These are phyloP conservation scores for Tillus elongatus DNA, from an alignment of 2,888 invertebrate genomes.

Conservation along the genomic window DNA sequence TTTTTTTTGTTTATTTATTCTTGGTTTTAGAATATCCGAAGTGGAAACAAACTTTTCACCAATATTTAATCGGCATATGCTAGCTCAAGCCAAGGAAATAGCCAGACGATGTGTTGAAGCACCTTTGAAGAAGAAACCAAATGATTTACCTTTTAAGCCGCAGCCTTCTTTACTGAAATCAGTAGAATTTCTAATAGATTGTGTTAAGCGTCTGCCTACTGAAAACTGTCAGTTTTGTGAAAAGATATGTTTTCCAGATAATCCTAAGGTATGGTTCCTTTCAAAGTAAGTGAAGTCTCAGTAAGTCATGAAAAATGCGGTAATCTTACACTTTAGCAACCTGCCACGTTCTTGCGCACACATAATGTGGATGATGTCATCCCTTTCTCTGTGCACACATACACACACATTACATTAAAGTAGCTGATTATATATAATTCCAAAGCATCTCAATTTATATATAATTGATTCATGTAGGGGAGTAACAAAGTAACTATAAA, in stretches of 20 bases:
- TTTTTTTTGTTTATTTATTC: slow-evolving; percentile 3
- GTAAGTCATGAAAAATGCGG: too few species aligned
- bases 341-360: neutral
- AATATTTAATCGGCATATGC: slow-evolving; percentile 50
- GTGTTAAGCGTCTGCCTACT: slow-evolving; percentile 51
- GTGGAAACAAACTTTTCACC: slow-evolving; percentile 57
- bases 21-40: slow-evolving; percentile 49
- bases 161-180: slow-evolving; percentile 53
- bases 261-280: slow-evolving; percentile 47
- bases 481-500: too few species aligned
- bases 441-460: too few species aligned
- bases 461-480: too few species aligned
- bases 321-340: slow-evolving; percentile 10
- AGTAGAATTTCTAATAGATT: slow-evolving; percentile 52
- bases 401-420: too few species aligned
- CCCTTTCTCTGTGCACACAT: neutral
- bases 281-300: too few species aligned
- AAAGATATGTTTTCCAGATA: slow-evolving; percentile 49
- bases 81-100: slow-evolving; percentile 58
- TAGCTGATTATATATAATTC: too few species aligned
- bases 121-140: slow-evolving; percentile 48
- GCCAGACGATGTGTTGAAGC: slow-evolving; percentile 61
- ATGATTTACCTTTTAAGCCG: slow-evolving; percentile 51
- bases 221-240: slow-evolving; percentile 59
- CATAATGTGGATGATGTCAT: too few species aligned